Evolutionary conservation across 2,113 vertebrate genomes (phyloP).

Genomic region (Hoplias malabaricus): DNA sequence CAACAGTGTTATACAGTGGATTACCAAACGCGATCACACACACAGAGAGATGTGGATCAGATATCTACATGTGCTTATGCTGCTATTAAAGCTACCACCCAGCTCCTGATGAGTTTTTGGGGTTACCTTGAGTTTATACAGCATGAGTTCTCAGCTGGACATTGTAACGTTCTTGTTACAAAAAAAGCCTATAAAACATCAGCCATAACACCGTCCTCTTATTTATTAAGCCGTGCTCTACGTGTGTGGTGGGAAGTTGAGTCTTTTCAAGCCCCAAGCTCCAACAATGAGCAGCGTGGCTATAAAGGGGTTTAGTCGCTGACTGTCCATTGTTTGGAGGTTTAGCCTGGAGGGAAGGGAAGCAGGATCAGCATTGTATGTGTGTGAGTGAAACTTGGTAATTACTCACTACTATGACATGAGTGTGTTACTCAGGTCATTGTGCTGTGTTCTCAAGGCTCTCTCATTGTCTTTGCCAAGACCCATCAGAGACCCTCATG

Average conservation of each 20-base stretch:
- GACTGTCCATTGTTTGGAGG: conserved; percentile 20
- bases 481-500: conserved; percentile 31
- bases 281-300: conserved; percentile 25
- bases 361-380: background rate
- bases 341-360: conserved; percentile 26
- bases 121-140: background rate
- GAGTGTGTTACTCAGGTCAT: background rate
- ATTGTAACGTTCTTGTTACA: conserved; percentile 22
- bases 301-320: conserved; percentile 28
- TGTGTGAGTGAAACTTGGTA: background rate
- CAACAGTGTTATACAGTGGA: background rate
- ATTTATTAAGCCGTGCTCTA: conserved; percentile 1
- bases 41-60: background rate
- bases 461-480: conserved; percentile 32
- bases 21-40: background rate
- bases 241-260: background rate
- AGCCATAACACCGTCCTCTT: background rate
- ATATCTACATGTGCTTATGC: background rate
- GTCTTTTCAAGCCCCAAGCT: background rate
- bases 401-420: background rate
- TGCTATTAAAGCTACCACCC: background rate
- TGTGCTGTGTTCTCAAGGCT: conserved; percentile 26
- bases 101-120: background rate
- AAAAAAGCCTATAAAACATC: conserved; percentile 1
- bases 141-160: conserved; percentile 1